Base-by-base conservation (phyloP, 35 echinoderm and acorn worm species). In the Lytechinus pictus region DNA sequence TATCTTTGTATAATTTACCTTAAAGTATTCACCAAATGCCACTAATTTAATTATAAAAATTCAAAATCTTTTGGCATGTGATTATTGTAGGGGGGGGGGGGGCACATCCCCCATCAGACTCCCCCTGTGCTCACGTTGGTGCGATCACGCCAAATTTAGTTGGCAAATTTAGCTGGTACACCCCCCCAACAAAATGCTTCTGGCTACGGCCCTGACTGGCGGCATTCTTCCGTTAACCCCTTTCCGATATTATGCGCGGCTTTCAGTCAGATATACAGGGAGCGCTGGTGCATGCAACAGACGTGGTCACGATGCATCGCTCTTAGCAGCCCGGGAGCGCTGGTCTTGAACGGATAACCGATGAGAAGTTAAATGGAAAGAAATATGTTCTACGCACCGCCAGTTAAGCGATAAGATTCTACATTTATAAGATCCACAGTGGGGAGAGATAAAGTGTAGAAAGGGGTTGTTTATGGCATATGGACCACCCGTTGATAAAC, bases 311-410 rank as follows among this genome's bases (percentile, higher is more conserved):
- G 19, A 79, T n/a, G 66, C 19, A 24, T 16, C 19, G 19, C 66
- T n/a, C 66, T 79, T 79, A 16, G 19, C 66, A 24, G 66, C 66
- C 21, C 66, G 12, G 16, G 66, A 79, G 66, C 66, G 14, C n/a
- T 79, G 19, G 21, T 24, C 66, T 79, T 8, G 66, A 79, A 79
- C 66, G 66, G 66, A 24, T 24, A 19, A 79, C 66, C 66, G n/a
- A 24, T 79, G 19, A 24, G 66, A 79, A 24, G 66, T 24, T 24
- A 79, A 79, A 79, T 79, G 19, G 66, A 79, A 79, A 79, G 66
- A 79, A 79, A 79, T 79, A 79, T 79, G 66, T 79, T 79, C 66
- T 79, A 79, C 66, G 66, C 66, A 27, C 66, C 66, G 66, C 66
- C 66, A 79, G 66, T 79, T 24, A 79, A 79, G 66, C 66, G 66